A percentile compares a stretch with the other conserved stretches of the same genome.
phyloP scores from a whole-genome alignment of 2,797 vertebrate species.

The Parauchenoglanis ngamensis region DNA sequence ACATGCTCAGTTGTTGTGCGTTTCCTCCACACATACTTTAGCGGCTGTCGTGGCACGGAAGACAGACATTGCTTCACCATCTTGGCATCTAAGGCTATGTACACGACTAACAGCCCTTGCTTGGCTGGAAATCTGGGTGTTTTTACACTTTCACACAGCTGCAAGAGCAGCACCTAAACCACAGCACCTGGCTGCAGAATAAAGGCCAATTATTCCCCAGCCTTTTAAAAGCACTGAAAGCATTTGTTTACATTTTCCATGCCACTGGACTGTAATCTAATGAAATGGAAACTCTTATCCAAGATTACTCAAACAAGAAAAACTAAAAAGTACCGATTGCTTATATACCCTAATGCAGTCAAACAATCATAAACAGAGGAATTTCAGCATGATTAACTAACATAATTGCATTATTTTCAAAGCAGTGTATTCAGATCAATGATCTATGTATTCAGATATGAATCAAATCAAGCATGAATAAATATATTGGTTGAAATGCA shows the following conservation, averaged over 20 bases:
- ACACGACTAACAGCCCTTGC: background rate
- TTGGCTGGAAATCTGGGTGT: background rate
- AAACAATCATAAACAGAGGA: background rate
- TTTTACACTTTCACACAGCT: conserved; percentile 15
- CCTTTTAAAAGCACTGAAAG: conserved; percentile 13
- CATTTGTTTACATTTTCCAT: conserved; percentile 32
- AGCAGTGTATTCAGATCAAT: background rate
- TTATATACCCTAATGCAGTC: background rate
- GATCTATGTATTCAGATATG: too few species aligned
- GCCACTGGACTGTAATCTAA: conserved; percentile 23
- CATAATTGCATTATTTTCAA: background rate
- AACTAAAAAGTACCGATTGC: background rate
- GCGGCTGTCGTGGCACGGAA: background rate
- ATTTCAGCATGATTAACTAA: background rate
- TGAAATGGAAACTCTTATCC: conserved; percentile 20
- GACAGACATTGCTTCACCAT: background rate
- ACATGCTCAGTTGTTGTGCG: background rate
- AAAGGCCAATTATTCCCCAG: conserved; percentile 10
- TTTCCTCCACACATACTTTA: background rate
- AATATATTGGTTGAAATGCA: conserved; percentile 1
- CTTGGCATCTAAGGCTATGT: background rate
- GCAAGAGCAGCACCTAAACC: conserved; percentile 9
- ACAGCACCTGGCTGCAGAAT: conserved; percentile 25
- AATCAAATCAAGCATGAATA: background rate
- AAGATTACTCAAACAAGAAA: conserved; percentile 6